Percentiles rank a stretch among this genome's conserved stretches.
phyloP scores from a whole-genome alignment of 2,888 invertebrate species.

The Scaptomyza flava region DNA sequence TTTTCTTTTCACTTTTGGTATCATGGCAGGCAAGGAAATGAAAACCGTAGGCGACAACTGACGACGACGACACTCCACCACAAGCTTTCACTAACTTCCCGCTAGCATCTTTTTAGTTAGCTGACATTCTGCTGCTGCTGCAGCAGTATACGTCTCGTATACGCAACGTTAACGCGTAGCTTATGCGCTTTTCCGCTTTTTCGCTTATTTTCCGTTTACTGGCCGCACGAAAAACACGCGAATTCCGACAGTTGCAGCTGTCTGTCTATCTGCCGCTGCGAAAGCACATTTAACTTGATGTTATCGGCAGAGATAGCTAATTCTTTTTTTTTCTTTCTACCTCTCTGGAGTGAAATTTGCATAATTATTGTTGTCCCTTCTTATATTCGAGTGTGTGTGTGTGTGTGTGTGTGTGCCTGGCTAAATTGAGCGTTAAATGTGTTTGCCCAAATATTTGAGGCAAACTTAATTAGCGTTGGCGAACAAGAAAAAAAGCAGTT shows the following conservation, averaged over 20 bases:
- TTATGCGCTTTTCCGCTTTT: constrained; percentile 75
- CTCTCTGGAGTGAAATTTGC: constrained; percentile 55
- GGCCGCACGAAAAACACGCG: constrained; percentile 35
- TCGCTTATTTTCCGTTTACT: constrained; percentile 10
- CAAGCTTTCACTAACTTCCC: constrained; percentile 24
- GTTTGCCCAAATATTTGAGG: constrained; percentile 63
- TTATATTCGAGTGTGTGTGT: constrained; percentile 11
- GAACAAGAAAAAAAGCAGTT: constrained; percentile 4
- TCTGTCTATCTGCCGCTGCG: constrained; percentile 16
- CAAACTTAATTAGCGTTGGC: constrained; percentile 59
- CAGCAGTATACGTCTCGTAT: constrained; percentile 58
- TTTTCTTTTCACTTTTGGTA: constrained; percentile 12
- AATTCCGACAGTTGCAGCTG: constrained; percentile 63
- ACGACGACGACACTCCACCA: constrained; percentile 22
- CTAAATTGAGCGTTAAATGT: constrained; percentile 72
- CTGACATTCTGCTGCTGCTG: constrained; percentile 28
- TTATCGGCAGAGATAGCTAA: constrained; percentile 33
- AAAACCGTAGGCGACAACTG: constrained; percentile 66
- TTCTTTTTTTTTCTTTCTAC: constrained; percentile 11
- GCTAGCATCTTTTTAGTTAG: constrained; percentile 26
- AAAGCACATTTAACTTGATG: constrained; percentile 42
- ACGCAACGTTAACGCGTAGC: constrained; percentile 70
- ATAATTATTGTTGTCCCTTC: constrained; percentile 63
- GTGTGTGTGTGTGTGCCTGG: constrained; percentile 18
- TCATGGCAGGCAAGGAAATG: constrained; percentile 64